Evolutionary conservation across 1,140 invertebrate genomes (phyloP).

Genomic region (Lepidurus couesii): DNA sequence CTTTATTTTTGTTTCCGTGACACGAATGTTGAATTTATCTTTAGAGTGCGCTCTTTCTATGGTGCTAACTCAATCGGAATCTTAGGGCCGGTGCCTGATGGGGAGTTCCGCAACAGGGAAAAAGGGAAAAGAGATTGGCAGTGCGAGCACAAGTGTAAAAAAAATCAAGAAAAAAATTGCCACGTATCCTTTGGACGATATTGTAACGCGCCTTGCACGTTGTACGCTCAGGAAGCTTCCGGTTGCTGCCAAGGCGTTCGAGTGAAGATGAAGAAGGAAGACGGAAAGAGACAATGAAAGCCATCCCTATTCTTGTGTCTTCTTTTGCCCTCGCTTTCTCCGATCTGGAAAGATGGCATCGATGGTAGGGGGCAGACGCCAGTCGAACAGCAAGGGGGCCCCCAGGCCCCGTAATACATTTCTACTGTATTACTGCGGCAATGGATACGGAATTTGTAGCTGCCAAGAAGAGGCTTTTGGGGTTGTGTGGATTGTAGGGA

Average conservation of each 20-base stretch:
- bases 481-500: not conserved
- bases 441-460: not conserved
- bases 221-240: not conserved
- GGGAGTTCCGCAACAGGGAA: not conserved
- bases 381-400: constrained; percentile 16
- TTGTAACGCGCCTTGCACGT: not conserved
- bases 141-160: too few species aligned
- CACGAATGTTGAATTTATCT: constrained; percentile 9
- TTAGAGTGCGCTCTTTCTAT: constrained; percentile 4
- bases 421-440: not conserved
- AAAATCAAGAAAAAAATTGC: not conserved
- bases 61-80: constrained; percentile 21
- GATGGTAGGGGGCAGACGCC: constrained; percentile 12
- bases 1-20: constrained; percentile 15
- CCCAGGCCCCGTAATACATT: not conserved
- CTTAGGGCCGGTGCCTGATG: not conserved
- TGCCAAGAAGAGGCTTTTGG: not conserved
- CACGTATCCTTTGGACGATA: not conserved
- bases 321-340: not conserved
- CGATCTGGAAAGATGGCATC: constrained; percentile 11
- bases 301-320: not conserved
- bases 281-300: constrained; percentile 13
- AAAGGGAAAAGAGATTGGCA: not conserved
- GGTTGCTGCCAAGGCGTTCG: constrained; percentile 6
- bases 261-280: not conserved